Conservation (phyloP, 2,113 vertebrate species). For the Chaetura pelagica region DNA sequence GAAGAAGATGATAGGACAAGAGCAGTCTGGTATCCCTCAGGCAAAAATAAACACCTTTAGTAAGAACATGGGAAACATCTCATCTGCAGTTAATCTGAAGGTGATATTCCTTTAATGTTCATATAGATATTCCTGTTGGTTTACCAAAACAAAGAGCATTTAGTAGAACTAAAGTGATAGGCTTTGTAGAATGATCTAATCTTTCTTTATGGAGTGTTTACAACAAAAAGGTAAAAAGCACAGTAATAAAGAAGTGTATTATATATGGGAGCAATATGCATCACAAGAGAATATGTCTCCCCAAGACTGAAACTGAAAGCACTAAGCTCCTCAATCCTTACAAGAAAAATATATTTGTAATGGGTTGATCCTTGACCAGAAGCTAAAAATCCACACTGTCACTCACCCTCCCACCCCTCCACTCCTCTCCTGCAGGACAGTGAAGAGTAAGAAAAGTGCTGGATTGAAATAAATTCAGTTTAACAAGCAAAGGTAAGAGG, state of each 20-base stretch:
- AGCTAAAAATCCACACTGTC: background rate
- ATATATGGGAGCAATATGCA: background rate
- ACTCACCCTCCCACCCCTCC: fast-evolving
- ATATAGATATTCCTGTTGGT: background rate
- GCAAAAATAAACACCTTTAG: background rate
- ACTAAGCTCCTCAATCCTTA: background rate
- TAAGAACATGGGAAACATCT: background rate
- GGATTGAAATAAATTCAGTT: background rate
- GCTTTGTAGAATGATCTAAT: background rate
- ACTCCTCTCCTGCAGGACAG: background rate
- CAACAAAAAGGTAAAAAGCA: background rate
- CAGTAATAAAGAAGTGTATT: background rate
- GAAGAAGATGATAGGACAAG: background rate
- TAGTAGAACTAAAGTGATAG: background rate
- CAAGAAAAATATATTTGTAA: background rate
- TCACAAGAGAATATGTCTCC: background rate
- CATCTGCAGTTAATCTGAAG: background rate
- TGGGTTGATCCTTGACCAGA: background rate
- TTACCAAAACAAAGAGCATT: background rate
- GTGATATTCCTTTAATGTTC: background rate
- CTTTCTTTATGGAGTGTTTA: background rate
- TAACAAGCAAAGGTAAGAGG: background rate
- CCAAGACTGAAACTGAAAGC: background rate
- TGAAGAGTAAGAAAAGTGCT: background rate
- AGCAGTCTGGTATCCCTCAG: background rate